Evolutionary conservation across 37 sponge, comb jelly and placozoan genomes (phyloP).

Genomic region (Axinella damicornis): DNA sequence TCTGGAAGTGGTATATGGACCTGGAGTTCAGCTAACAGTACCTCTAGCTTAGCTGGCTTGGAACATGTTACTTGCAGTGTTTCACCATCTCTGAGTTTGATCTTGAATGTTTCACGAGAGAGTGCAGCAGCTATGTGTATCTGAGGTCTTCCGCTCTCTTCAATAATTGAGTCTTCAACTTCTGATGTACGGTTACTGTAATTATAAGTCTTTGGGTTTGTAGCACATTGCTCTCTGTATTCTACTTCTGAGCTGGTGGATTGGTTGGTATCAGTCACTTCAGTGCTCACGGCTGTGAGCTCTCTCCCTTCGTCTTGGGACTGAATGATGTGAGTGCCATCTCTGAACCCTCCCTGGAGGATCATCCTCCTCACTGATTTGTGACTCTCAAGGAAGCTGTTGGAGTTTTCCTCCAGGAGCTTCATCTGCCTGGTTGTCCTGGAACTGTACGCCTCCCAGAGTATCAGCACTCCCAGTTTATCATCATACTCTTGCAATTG

Average conservation of each 20-base stretch:
- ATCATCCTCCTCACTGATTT: constrained; percentile 37
- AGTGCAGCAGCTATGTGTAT: too few species aligned
- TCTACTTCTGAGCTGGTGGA: too few species aligned
- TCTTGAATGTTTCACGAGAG: not conserved
- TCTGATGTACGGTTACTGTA: too few species aligned
- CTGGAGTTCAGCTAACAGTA: constrained; percentile 46
- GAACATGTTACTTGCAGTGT: constrained; percentile 44
- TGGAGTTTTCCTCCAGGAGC: constrained; percentile 32
- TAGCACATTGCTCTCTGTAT: too few species aligned
- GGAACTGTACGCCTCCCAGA: constrained; percentile 76
- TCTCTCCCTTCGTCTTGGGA: too few species aligned
- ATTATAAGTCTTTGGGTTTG: too few species aligned
- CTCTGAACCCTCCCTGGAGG: constrained; percentile 40
- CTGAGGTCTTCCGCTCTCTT: too few species aligned
- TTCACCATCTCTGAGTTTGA: not conserved
- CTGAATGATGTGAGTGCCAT: constrained; percentile 41
- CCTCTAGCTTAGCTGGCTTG: constrained; percentile 34
- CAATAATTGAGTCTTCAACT: too few species aligned
- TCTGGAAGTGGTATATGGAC: constrained; percentile 24
- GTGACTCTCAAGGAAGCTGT: constrained; percentile 43
- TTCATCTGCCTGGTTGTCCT: constrained; percentile 67
- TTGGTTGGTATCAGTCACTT: too few species aligned
- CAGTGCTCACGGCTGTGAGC: too few species aligned
- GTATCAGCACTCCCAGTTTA: constrained; percentile 52
- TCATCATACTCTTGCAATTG: constrained; percentile 14